Conservation (phyloP, 2,113 vertebrate species). For the Pelusios castaneus region DNA sequence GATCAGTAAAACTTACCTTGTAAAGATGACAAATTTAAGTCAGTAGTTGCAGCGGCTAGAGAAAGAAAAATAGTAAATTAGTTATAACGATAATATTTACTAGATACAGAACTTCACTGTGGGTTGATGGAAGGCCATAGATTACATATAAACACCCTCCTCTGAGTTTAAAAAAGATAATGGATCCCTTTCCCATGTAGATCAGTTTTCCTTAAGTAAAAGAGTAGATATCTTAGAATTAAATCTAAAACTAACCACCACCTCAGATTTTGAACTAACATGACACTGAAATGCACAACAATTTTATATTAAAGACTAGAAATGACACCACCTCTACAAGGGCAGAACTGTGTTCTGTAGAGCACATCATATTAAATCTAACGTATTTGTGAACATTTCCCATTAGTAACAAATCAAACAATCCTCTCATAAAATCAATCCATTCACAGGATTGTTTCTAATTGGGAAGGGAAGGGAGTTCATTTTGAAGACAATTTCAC, state of each 20-base stretch:
- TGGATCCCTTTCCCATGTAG: neutral
- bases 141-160: neutral
- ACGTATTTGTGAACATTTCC: neutral
- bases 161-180: neutral
- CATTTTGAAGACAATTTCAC: neutral
- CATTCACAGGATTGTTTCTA: neutral
- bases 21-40: conserved; percentile 61
- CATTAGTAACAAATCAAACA: neutral
- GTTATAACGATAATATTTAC: neutral
- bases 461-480: neutral
- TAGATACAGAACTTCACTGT: conserved; percentile 14
- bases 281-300: neutral
- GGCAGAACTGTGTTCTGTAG: neutral
- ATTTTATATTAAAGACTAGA: neutral
- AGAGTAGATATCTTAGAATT: neutral
- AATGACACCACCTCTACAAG: neutral
- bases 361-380: neutral
- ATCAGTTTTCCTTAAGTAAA: neutral
- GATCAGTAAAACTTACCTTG: conserved; percentile 61
- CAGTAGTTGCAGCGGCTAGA: conserved; percentile 65
- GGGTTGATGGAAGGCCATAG: neutral
- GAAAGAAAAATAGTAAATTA: conserved; percentile 54
- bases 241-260: neutral
- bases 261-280: neutral
- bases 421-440: neutral